Percentiles rank a stretch among this genome's conserved stretches.
phyloP scores from a whole-genome alignment of 2,888 invertebrate genomes.

The Aphodius granarius region DNA sequence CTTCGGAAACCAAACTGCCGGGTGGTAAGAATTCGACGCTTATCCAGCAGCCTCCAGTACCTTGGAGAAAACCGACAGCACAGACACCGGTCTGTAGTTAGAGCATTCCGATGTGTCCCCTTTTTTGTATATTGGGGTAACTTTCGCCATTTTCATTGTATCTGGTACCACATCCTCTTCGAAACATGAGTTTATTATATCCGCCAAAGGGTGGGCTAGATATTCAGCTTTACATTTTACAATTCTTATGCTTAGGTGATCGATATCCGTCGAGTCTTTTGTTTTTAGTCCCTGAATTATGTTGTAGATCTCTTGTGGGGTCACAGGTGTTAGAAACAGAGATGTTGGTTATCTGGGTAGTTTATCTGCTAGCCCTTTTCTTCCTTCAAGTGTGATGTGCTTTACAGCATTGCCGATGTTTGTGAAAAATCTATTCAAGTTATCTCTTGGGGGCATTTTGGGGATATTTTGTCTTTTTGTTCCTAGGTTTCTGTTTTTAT shows the following conservation, averaged over 20 bases:
- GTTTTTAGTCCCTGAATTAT: neutral
- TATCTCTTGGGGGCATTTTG: neutral
- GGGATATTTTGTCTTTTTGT: neutral
- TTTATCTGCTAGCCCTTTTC: neutral
- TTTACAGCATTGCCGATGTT: neutral
- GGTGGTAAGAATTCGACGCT: neutral
- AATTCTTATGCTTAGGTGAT: neutral
- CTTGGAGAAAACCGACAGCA: neutral
- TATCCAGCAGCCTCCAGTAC: neutral
- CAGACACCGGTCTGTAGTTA: neutral
- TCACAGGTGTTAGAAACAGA: neutral
- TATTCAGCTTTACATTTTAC: neutral
- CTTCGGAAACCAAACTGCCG: neutral
- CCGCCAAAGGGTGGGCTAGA: neutral
- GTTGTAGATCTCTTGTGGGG: neutral
- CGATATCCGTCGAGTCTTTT: neutral
- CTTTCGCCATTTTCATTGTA: neutral
- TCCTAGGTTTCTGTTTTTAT: neutral
- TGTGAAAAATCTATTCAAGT: neutral
- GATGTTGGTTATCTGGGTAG: neutral
- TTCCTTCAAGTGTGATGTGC: neutral
- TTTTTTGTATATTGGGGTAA: neutral
- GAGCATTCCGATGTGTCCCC: neutral
- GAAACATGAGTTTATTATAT: neutral
- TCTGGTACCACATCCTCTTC: neutral